Conservation (phyloP, 2,888 invertebrate species). For the Cyclophora punctaria region DNA sequence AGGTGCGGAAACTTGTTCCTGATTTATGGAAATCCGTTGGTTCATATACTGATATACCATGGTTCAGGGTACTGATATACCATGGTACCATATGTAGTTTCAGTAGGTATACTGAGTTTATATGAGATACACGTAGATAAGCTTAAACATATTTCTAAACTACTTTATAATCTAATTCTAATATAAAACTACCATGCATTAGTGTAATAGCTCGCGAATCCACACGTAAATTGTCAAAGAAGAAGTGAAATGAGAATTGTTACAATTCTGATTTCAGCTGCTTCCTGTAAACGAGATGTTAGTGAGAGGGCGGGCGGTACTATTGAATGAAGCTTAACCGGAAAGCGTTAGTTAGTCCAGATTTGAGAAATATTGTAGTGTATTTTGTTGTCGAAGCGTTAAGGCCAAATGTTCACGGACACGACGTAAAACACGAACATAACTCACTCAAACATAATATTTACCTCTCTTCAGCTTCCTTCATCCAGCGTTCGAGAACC, state of each 20-base stretch:
- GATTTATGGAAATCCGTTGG: no score
- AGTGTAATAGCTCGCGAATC: slow-evolving; percentile 8
- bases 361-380: slow-evolving; percentile 71
- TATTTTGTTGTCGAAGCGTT: slow-evolving; percentile 62
- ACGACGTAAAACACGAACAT: slow-evolving; percentile 61
- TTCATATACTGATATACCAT: no score
- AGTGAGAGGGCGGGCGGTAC: slow-evolving; percentile 25
- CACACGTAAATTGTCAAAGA: slow-evolving; percentile 14
- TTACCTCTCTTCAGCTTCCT: slow-evolving; percentile 98
- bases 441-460: slow-evolving; percentile 64
- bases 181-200: slow-evolving; percentile 13
- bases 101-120: no score
- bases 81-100: no score
- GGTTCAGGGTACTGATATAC: no score
- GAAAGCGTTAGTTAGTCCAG: slow-evolving; percentile 71
- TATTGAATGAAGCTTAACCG: slow-evolving; percentile 48
- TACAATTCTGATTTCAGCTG: slow-evolving; percentile 11
- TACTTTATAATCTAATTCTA: not conserved
- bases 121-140: no score
- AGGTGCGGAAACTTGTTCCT: no score
- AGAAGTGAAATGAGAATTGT: slow-evolving; percentile 22
- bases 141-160: no score
- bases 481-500: slow-evolving; percentile 98
- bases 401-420: slow-evolving; percentile 71
- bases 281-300: slow-evolving; percentile 17